phyloP scores from a whole-genome alignment of 2,888 invertebrate species.

The Noctua pronuba region DNA sequence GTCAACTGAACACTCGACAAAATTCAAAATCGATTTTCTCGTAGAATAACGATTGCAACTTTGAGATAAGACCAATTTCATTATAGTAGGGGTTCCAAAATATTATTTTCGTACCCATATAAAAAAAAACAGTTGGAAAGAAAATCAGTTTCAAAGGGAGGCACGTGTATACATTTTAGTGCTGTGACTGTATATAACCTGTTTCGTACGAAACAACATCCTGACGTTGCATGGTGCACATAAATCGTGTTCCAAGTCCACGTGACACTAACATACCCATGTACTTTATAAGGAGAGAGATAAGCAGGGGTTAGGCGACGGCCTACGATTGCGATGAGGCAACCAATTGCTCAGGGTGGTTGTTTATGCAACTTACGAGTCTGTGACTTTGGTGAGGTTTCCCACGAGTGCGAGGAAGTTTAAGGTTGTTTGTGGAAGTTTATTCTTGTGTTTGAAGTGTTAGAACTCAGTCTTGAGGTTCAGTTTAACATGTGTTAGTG shows the following conservation, averaged over 20 bases:
- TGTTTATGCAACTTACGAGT: constrained; percentile 34
- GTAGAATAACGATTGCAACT: too few species aligned
- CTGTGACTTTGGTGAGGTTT: constrained; percentile 12
- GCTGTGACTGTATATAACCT: not conserved
- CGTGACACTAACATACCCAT: constrained; percentile 60
- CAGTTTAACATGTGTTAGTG: not conserved
- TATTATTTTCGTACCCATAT: too few species aligned
- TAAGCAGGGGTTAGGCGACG: constrained; percentile 57
- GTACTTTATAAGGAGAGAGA: constrained; percentile 63
- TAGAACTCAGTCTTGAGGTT: not conserved
- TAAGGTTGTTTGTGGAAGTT: not conserved
- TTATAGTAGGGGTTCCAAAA: too few species aligned
- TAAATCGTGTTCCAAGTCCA: constrained; percentile 59
- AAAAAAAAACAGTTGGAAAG: too few species aligned
- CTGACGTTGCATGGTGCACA: constrained; percentile 40
- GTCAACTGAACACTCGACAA: too few species aligned
- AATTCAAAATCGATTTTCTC: too few species aligned
- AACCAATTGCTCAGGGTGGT: constrained; percentile 54
- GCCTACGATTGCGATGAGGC: constrained; percentile 48
- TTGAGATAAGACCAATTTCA: too few species aligned
- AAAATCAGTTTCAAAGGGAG: not conserved
- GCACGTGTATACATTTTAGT: not conserved
- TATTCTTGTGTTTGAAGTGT: not conserved
- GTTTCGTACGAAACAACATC: constrained; percentile 36
- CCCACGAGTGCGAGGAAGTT: constrained; percentile 26